These are phyloP conservation scores for Latheticus oryzae DNA, from an alignment of 2,888 invertebrate species.

Conservation along the genomic window DNA sequence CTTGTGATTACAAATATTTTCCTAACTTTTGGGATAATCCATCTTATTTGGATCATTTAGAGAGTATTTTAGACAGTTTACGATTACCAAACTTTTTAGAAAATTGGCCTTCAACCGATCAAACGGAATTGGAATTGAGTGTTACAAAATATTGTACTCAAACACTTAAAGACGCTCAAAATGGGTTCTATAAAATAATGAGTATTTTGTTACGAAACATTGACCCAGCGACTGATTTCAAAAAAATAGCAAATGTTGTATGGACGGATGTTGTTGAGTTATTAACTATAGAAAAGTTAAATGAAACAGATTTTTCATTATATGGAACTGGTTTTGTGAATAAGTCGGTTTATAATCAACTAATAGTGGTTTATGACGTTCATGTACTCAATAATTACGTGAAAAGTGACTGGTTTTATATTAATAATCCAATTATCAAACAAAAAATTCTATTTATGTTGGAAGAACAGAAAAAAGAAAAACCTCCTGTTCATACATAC, in stretches of 20 bases:
- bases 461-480: constrained; percentile 36
- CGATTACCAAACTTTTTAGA: constrained; percentile 68
- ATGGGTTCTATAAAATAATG: constrained; percentile 68
- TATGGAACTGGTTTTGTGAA: constrained; percentile 52
- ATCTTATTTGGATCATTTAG: constrained; percentile 68
- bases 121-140: constrained; percentile 65
- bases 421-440: constrained; percentile 64
- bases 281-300: constrained; percentile 70
- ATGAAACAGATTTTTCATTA: constrained; percentile 61
- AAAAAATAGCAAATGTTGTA: constrained; percentile 65
- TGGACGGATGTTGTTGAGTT: constrained; percentile 70
- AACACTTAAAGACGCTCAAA: constrained; percentile 66
- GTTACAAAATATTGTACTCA: constrained; percentile 68
- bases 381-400: constrained; percentile 68
- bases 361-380: constrained; percentile 70
- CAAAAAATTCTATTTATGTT: constrained; percentile 53
- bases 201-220: constrained; percentile 61
- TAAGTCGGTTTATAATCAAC: constrained; percentile 56
- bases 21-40: constrained; percentile 71
- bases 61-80: constrained; percentile 68
- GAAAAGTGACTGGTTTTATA: constrained; percentile 72
- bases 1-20: constrained; percentile 77
- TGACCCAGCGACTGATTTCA: constrained; percentile 64
- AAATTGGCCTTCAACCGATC: constrained; percentile 66
- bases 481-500: constrained; percentile 17